These are phyloP conservation scores for Calcarius lapponicus DNA, from an alignment of 2,797 vertebrate species.

Conservation along the genomic window DNA sequence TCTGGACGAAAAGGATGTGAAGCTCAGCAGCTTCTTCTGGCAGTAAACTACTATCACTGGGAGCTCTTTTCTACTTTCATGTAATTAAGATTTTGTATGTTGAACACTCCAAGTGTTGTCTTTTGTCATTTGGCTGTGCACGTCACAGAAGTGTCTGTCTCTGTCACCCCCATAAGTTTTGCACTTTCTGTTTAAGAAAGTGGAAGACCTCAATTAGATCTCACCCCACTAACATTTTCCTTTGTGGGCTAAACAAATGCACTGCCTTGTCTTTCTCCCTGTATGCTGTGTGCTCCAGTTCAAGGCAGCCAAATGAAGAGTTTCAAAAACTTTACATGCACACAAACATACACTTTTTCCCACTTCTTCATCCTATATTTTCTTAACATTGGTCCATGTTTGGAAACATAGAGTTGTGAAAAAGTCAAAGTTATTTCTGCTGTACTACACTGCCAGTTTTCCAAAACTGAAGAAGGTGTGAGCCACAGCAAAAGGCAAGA, in stretches of 20 bases:
- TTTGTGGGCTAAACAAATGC: neutral
- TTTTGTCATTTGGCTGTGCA: neutral
- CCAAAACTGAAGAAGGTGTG: neutral
- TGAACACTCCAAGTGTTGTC: neutral
- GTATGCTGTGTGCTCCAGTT: neutral
- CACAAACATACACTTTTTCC: rapidly evolving
- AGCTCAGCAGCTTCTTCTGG: neutral
- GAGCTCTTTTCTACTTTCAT: neutral
- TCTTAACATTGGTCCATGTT: neutral
- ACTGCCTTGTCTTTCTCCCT: neutral
- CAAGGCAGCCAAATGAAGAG: neutral
- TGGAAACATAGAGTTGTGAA: neutral
- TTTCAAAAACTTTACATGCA: neutral
- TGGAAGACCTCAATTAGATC: neutral
- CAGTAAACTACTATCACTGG: neutral
- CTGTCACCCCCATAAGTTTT: neutral
- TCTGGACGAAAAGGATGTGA: neutral
- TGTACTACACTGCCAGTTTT: neutral
- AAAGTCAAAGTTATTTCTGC: neutral
- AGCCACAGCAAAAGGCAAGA: neutral
- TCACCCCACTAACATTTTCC: neutral
- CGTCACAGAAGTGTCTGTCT: neutral
- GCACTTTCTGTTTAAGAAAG: neutral
- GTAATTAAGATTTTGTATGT: neutral
- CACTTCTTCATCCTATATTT: neutral